Base-by-base conservation (phyloP, 1,140 invertebrate genomes). In the Steinernema feltiae region DNA sequence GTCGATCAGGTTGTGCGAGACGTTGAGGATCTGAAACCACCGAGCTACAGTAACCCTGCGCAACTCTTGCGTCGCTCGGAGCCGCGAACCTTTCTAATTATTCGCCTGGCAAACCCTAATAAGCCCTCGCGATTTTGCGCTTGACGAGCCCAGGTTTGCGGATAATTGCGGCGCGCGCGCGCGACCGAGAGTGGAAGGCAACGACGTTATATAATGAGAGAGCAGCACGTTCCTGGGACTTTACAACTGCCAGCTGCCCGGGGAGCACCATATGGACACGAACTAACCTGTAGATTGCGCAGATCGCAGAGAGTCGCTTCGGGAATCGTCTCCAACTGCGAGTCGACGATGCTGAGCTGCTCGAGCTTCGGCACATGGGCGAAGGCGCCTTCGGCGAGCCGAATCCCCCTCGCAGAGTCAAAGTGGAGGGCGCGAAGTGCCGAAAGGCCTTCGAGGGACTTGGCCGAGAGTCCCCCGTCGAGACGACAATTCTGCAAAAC, bases 271-370 rank as follows among this genome's bases (percentile, higher is more conserved):
- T 15, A 63, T 63, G 53, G 53, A 41, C 35, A 7, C 53, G 53
- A 63, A 63, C 53, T 63, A 15, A 63, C 53, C 53, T 63, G 53
- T 63, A 63, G 53, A 63, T 63, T 63, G 53, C 53, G 53, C 15
- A 63, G 53, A 21, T 63, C 53, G 53, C 53, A 63, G 53, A 63
- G 53, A 3, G 53, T 21, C 12, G 53, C 53, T 21, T 63, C 53
- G 12, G 53, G 53, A 63, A 63, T n/a, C 15, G 15, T 21, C 7
- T 63, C 53, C 15, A 63, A 27, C 24, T 63, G 53, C 53, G 53
- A 63, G 12, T 63, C 53, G 53, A 63, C 53, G 53, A 63, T 27
- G 53, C 53, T 63, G 53, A 63, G 53, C 53, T 63, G 53, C 24
- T 63, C 53, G 24, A 63, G 53, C 24, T 63, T 63, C 7, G 53